Evolutionary conservation across 35 echinoderm and acorn worm genomes (phyloP).

Genomic region (Patiria miniata): DNA sequence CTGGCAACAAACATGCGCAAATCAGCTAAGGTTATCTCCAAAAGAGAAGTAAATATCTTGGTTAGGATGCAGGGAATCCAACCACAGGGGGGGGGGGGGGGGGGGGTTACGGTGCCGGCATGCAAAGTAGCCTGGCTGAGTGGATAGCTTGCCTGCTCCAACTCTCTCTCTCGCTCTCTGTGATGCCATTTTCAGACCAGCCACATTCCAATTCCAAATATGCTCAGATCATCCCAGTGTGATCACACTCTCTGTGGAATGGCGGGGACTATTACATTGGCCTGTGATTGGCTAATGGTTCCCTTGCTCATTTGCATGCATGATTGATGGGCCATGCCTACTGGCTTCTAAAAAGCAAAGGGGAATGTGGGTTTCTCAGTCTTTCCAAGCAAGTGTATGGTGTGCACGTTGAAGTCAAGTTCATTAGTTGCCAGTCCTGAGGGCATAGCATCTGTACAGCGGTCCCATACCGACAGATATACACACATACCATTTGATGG

Average conservation of each 20-base stretch:
- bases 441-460: slow-evolving; percentile 10
- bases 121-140: slow-evolving; percentile 19
- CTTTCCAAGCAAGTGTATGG: not conserved
- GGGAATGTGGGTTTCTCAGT: not conserved
- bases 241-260: slow-evolving; percentile 38
- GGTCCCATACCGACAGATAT: not conserved
- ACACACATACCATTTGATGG: not conserved
- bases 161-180: too few relatives aligned
- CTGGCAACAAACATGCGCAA: slow-evolving; percentile 5
- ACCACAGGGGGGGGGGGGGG: slow-evolving; percentile 7
- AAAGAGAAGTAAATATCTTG: not conserved
- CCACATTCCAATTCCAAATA: slow-evolving; percentile 80
- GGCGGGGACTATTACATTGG: not conserved
- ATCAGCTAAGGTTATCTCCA: not conserved
- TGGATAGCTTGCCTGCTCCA: not conserved
- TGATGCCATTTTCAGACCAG: slow-evolving; percentile 19
- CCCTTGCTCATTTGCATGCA: slow-evolving; percentile 28
- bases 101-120: slow-evolving; percentile 26
- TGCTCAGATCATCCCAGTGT: slow-evolving; percentile 50
- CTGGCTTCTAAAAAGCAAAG: not conserved
- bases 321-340: slow-evolving; percentile 10
- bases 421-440: slow-evolving; percentile 11
- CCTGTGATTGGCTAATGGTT: slow-evolving; percentile 35
- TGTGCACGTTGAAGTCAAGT: slow-evolving; percentile 16
- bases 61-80: slow-evolving; percentile 5